These are phyloP conservation scores for Pachypanchax playfairii DNA, from an alignment of 2,113 vertebrate species.

Conservation along the genomic window DNA sequence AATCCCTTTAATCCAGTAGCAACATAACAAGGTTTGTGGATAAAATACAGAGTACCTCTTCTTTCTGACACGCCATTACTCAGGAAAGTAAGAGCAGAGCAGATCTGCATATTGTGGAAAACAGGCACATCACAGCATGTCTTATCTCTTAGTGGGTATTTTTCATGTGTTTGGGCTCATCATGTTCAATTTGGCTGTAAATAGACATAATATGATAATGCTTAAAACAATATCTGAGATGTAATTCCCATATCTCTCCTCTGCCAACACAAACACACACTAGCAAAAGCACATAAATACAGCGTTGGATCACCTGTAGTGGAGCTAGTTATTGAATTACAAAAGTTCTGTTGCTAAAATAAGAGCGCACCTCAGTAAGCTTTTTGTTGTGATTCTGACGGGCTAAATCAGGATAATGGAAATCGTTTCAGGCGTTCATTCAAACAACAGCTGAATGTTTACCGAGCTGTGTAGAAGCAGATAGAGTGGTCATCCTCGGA, in stretches of 20 bases:
- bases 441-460: background rate
- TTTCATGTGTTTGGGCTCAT: constrained; percentile 31
- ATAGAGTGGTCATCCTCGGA: background rate
- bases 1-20: constrained; percentile 38
- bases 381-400: constrained; percentile 13
- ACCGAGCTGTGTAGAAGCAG: background rate
- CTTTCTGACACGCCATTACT: constrained; percentile 55
- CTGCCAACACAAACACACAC: background rate
- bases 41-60: constrained; percentile 43
- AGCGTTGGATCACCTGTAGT: constrained; percentile 50
- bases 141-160: constrained; percentile 24
- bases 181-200: constrained; percentile 51
- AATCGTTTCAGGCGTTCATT: constrained; percentile 23
- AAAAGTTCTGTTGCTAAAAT: constrained; percentile 59
- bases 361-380: constrained; percentile 28
- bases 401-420: constrained; percentile 15
- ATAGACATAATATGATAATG: constrained; percentile 53
- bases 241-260: constrained; percentile 1
- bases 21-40: constrained; percentile 37
- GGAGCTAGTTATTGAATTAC: constrained; percentile 64
- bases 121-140: constrained; percentile 8
- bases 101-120: constrained; percentile 38
- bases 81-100: constrained; percentile 34
- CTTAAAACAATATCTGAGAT: constrained; percentile 35
- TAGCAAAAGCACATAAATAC: background rate